These are phyloP conservation scores for Amaurobius ferox DNA, from an alignment of 2,888 invertebrate genomes.

Conservation along the genomic window DNA sequence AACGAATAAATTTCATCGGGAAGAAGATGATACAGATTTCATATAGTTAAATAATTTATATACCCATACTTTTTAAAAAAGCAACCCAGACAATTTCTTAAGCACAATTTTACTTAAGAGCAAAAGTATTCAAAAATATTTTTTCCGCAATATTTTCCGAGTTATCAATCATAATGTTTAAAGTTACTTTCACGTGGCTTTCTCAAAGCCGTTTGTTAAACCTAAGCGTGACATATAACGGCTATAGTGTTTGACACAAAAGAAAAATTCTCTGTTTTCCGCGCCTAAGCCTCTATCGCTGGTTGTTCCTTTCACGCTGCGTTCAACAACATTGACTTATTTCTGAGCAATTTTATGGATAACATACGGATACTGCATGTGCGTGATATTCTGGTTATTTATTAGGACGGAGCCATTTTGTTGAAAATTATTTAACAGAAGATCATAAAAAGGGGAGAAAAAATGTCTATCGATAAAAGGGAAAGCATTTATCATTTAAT, in stretches of 20 bases:
- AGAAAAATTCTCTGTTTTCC: constrained; percentile 21
- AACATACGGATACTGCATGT: neutral
- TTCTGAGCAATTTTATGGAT: neutral
- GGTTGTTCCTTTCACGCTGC: constrained; percentile 11
- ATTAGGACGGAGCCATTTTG: constrained; percentile 15
- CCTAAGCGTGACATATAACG: constrained; percentile 45
- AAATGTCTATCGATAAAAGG: too few relatives aligned
- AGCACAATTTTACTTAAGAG: too few relatives aligned
- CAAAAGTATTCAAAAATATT: constrained; percentile 1
- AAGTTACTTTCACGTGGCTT: constrained; percentile 30
- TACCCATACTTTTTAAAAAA: too few relatives aligned
- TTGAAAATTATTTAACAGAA: too few relatives aligned
- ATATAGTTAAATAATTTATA: too few relatives aligned
- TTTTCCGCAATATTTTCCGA: too few relatives aligned
- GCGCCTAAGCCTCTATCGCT: constrained; percentile 10
- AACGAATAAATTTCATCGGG: too few relatives aligned
- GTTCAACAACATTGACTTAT: constrained; percentile 19
- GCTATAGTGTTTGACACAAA: constrained; percentile 41
- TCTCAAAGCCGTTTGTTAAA: constrained; percentile 25
- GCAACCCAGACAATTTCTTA: too few relatives aligned
- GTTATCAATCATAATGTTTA: constrained; percentile 38
- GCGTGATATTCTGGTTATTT: constrained; percentile 34
- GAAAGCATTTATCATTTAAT: too few relatives aligned
- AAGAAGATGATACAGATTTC: too few relatives aligned
- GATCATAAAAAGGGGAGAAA: too few relatives aligned